Base-by-base conservation (phyloP, 1,140 invertebrate species). In the Polypedilum pembai region DNA sequence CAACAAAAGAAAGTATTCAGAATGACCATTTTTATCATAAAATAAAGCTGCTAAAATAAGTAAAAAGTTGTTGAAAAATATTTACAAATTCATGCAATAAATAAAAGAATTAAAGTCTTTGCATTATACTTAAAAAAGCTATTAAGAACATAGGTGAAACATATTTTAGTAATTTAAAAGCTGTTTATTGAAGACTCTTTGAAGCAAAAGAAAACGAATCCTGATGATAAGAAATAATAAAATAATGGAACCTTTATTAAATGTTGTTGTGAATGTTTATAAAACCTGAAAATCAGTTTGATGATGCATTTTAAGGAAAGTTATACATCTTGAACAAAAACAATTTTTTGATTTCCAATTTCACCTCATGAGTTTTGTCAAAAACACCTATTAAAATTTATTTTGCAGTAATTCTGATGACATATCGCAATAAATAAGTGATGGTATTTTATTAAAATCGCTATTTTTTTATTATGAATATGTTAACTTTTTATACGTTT, bases 151-250 rank as follows among this genome's bases (percentile, higher is more conserved):
- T 56, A 56, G 45, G 45, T n/a, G 15, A 56, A 56, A 56, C 45
- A n/a, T 56, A 56, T 56, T 56, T 56, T 56, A 56, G 12, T 56
- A 56, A 56, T 15, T n/a, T n/a, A n/a, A n/a, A 56, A 56, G 45
- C 45, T 56, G 45, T 56, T 56, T n/a, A 56, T n/a, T 56, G 15
- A 56, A 56, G 15, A 56, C 12, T n/a, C 3, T 45, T 56, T n/a
- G 15, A 56, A 10, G n/a, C 4, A 56, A 15, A 56, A 56, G 15
- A n/a, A 3, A 56, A 56, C 1, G 15, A 56, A 56, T 56, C 45
- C 45, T 12, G 45, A 15, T 12, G 45, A 56, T 33, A 33, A 33
- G 5, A 33, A 33, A 33, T 4, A 56, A 56, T 56, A 56, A 56
- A 15, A 3, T 12, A 56, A 56, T 56, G n/a, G n/a, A 45, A 45